Percentiles rank a stretch among this genome's conserved stretches.
Evolutionary conservation across 2,797 vertebrate genomes (phyloP).

Genomic region (Chelidonichthys spinosus): DNA sequence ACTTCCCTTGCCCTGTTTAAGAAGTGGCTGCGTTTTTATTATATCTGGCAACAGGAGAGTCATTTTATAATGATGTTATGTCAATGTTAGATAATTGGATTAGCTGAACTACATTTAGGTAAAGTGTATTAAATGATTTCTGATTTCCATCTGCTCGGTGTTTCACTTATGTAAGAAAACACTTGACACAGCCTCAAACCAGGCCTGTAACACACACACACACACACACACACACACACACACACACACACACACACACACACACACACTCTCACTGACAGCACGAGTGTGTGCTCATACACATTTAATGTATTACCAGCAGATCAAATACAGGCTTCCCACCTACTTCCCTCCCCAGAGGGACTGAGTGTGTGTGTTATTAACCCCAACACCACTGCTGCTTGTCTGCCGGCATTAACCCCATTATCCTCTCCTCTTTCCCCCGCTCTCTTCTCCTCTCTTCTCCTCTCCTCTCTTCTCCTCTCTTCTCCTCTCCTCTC

Average conservation of each 20-base stretch:
- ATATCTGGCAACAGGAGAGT: slow-evolving; percentile 30
- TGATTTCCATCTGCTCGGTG: slow-evolving; percentile 56
- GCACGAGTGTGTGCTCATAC: slow-evolving; percentile 47
- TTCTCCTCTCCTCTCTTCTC: slow-evolving; percentile 42
- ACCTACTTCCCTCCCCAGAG: slow-evolving; percentile 69
- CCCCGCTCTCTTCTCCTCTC: slow-evolving; percentile 29
- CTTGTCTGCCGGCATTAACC: slow-evolving; percentile 76
- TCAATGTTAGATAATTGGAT: slow-evolving; percentile 49
- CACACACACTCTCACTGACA: slow-evolving; percentile 6
- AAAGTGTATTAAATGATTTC: slow-evolving; percentile 52
- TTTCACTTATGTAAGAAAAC: slow-evolving; percentile 48
- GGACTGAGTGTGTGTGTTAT: slow-evolving; percentile 66
- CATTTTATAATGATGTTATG: slow-evolving; percentile 43
- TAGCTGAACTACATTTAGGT: slow-evolving; percentile 32
- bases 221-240: slow-evolving; percentile 32
- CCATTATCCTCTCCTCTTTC: slow-evolving; percentile 69
- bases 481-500: slow-evolving; percentile 36
- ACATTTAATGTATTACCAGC: slow-evolving; percentile 71
- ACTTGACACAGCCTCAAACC: slow-evolving; percentile 1
- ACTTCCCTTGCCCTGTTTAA: not conserved
- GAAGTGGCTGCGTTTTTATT: slow-evolving; percentile 10
- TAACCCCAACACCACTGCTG: slow-evolving; percentile 71
- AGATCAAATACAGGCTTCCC: slow-evolving; percentile 73
- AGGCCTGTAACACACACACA: slow-evolving; percentile 34
- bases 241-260: slow-evolving; percentile 14